Evolutionary conservation across 2,888 invertebrate species (phyloP).

Genomic region (Polylopha cassiicola): DNA sequence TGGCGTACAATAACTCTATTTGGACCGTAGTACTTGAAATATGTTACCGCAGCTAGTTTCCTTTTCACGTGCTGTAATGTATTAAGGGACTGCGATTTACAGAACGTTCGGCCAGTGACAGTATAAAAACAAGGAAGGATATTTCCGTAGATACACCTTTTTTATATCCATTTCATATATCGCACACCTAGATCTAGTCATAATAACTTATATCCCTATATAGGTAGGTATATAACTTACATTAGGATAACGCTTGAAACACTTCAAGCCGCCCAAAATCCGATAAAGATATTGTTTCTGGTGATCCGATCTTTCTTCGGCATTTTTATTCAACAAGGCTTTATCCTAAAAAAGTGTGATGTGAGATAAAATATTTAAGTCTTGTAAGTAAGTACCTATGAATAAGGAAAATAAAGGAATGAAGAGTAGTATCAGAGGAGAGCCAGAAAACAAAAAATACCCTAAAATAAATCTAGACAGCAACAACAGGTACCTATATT

Average conservation of each 20-base stretch:
- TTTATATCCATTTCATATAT: too few species aligned
- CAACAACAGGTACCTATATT: not conserved
- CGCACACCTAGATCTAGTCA: not conserved
- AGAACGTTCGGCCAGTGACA: too few species aligned
- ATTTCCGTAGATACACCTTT: too few species aligned
- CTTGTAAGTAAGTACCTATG: too few species aligned
- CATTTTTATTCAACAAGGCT: conserved; percentile 75
- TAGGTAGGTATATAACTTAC: conserved; percentile 44
- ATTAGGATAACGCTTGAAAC: conserved; percentile 78
- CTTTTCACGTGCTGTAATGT: conserved; percentile 76
- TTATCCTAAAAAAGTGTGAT: conserved; percentile 78
- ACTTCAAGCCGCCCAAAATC: conserved; percentile 78
- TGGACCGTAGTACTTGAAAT: conserved; percentile 78
- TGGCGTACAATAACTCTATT: conserved; percentile 79
- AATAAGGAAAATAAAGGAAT: too few species aligned
- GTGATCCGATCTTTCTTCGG: conserved; percentile 72
- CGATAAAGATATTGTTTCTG: conserved; percentile 78
- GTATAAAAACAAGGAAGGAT: too few species aligned
- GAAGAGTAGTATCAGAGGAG: too few species aligned
- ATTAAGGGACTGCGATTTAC: too few species aligned
- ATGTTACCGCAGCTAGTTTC: conserved; percentile 77
- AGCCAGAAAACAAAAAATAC: too few species aligned
- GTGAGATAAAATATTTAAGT: too few species aligned
- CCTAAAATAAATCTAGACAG: too few species aligned
- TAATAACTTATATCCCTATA: not conserved